Base-by-base conservation (phyloP, 2,888 invertebrate genomes). In the Megalurothrips usitatus region DNA sequence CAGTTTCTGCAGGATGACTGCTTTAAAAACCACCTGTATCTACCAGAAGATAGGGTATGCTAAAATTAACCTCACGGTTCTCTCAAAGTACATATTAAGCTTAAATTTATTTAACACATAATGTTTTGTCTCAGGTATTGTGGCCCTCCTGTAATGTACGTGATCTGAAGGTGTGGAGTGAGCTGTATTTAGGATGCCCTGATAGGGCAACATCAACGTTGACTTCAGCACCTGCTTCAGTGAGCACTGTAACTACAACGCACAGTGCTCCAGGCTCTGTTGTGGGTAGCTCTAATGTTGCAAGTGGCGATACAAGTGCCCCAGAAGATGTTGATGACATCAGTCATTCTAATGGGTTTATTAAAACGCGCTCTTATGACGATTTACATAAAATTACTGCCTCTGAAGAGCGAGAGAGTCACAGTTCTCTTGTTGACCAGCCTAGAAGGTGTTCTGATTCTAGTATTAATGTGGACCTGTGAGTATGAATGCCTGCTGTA, bases 1-100 rank as follows among this genome's bases (percentile, higher is more conserved):
- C 92, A 92, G 82, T 93, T 97, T 87, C 89, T 98, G 83, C 91
- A 92, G 82, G 91, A 92, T 82, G 90, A 92, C 58, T 92, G 92
- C 84, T 97, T 96, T 88, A 90, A 92, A 85, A 98, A 98, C 91
- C 94, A 95, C 85, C 90, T 97, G 52, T 98, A 96, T 88, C 89
- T 89, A 34, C 88, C 89, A 1, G 86, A 88, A 82, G 88, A 88
- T 82, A 88, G 89, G 88, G 92, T 91, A 86, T 84, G 86, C 85
- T 79, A n/a, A 78, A n/a, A 68, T 78, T 80, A 28, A 79, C 19
- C 48, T 43, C 43, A 48, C 6, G 14, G 26, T 82, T 79, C 23
- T 48, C 52, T 47, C 63, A 79, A 48, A 34, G 10, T 19, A 63
- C 52, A 79, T 78, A 19, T 82, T 81, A 43, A 78, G 78, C 9